phyloP scores from a whole-genome alignment of 1,140 invertebrate genomes.

The Spodoptera frugiperda region DNA sequence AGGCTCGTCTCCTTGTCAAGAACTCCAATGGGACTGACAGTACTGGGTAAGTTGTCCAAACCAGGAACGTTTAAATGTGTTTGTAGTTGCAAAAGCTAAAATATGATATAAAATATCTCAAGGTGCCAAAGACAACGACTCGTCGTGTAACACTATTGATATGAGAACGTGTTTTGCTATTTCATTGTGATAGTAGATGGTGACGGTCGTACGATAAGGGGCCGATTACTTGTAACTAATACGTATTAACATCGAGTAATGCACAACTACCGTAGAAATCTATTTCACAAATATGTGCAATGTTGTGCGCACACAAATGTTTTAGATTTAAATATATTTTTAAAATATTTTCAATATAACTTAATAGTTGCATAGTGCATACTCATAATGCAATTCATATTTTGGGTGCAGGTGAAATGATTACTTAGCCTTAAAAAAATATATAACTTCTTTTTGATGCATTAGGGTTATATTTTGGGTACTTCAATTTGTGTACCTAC shows the following conservation, averaged over 20 bases:
- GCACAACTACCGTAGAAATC: slow-evolving; percentile 26
- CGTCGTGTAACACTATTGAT: slow-evolving; percentile 42
- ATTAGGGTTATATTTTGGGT: too few species aligned
- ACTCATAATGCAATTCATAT: too few species aligned
- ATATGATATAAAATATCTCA: slow-evolving; percentile 4
- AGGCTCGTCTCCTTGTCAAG: slow-evolving; percentile 94
- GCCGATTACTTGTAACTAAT: slow-evolving; percentile 56
- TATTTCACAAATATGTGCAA: slow-evolving; percentile 27
- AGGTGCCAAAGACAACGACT: slow-evolving; percentile 32
- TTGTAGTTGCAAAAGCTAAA: not conserved
- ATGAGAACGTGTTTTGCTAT: slow-evolving; percentile 54
- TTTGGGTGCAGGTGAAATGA: too few species aligned
- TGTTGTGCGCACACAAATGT: not conserved
- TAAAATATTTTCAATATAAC: slow-evolving; percentile 10
- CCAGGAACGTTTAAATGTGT: not conserved
- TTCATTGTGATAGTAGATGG: slow-evolving; percentile 56
- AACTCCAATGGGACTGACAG: slow-evolving; percentile 91
- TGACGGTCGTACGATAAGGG: slow-evolving; percentile 59
- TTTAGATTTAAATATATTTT: not conserved
- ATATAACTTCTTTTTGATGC: too few species aligned
- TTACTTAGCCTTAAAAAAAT: too few species aligned
- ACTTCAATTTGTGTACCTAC: too few species aligned
- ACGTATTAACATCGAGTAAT: slow-evolving; percentile 32
- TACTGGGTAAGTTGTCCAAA: slow-evolving; percentile 84
- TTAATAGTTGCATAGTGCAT: not conserved